Percentiles rank a stretch among this genome's conserved stretches.
Evolutionary conservation across 2,888 invertebrate genomes (phyloP).

Genomic region (Ophion slaviceki): DNA sequence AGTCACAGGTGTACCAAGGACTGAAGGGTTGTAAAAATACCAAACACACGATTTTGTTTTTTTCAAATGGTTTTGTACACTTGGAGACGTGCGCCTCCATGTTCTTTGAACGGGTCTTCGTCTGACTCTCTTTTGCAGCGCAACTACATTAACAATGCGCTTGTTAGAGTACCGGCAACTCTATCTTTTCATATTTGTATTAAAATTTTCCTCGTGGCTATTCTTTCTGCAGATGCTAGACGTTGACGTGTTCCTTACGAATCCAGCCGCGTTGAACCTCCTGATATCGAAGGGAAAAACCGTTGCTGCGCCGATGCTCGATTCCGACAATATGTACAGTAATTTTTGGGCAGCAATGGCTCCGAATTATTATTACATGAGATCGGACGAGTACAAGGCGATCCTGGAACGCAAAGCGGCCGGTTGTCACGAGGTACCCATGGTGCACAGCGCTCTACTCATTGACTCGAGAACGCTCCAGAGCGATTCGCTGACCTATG

Average conservation of each 20-base stretch:
- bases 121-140: too few species aligned
- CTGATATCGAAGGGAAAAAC: conserved; percentile 87
- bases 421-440: conserved; percentile 94
- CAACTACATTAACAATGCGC: too few species aligned
- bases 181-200: neutral
- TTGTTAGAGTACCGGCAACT: too few species aligned
- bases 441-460: conserved; percentile 95
- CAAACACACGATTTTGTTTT: too few species aligned
- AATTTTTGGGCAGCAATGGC: conserved; percentile 99
- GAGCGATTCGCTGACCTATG: conserved; percentile 90
- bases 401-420: conserved; percentile 88
- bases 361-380: conserved; percentile 91
- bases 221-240: conserved; percentile 89
- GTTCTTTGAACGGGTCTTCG: too few species aligned
- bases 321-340: conserved; percentile 94
- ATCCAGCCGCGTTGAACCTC: conserved; percentile 86
- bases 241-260: conserved; percentile 92
- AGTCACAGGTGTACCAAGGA: conserved; percentile 77
- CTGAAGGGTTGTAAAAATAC: neutral
- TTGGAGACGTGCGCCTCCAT: too few species aligned
- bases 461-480: conserved; percentile 87
- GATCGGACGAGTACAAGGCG: conserved; percentile 93
- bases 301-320: conserved; percentile 93
- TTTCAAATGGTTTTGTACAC: too few species aligned
- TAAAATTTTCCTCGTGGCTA: conserved; percentile 26